These are phyloP conservation scores for Corticium candelabrum DNA, from an alignment of 37 sponge, comb jelly and placozoan genomes.

Conservation along the genomic window DNA sequence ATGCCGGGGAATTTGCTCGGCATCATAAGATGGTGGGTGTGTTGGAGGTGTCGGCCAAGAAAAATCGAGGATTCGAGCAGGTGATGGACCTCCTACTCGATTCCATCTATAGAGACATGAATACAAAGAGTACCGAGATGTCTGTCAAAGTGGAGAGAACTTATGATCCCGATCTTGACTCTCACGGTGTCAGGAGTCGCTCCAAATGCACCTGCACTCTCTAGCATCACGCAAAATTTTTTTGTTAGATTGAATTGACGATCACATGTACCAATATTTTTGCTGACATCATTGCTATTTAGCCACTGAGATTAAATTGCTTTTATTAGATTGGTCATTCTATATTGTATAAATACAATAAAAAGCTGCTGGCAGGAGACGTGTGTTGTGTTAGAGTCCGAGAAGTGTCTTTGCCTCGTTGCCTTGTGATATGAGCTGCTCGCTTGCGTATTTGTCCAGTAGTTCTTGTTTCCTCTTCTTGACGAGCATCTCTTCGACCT, in stretches of 20 bases:
- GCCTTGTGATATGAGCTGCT: conserved; percentile 61
- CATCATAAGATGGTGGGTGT: background rate
- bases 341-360: too few relatives aligned
- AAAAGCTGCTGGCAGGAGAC: too few relatives aligned
- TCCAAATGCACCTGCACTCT: background rate
- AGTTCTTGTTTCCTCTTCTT: conserved; percentile 85
- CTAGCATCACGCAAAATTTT: too few relatives aligned
- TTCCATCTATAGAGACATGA: background rate
- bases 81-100: background rate
- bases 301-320: too few relatives aligned
- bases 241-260: too few relatives aligned
- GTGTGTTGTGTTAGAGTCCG: too few relatives aligned
- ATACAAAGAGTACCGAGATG: too few relatives aligned
- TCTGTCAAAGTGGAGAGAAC: background rate
- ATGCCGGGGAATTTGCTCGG: background rate
- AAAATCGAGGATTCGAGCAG: background rate
- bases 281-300: too few relatives aligned
- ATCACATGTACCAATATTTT: too few relatives aligned
- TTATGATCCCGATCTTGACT: background rate
- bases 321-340: conserved; percentile 9
- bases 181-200: background rate
- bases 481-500: conserved; percentile 77
- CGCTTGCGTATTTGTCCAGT: conserved; percentile 82
- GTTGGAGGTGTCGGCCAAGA: conserved; percentile 3
- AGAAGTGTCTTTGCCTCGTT: conserved; percentile 83